Conservation (phyloP, 2,888 invertebrate species). For the Drepana falcataria region DNA sequence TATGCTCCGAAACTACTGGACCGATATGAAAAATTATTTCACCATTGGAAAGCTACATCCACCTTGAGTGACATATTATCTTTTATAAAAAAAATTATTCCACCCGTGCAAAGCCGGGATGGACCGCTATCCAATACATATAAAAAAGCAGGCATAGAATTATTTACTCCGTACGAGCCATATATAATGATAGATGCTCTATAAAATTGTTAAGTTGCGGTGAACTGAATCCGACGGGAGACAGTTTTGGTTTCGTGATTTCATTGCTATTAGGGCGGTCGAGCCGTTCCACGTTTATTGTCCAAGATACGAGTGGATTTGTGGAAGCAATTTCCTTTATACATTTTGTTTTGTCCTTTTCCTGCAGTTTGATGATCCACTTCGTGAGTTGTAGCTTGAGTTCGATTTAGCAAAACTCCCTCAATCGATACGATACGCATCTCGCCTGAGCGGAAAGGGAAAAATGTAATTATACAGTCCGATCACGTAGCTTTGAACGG, state of each 20-base stretch:
- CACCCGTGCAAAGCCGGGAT: too few relatives aligned
- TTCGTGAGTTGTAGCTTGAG: constrained; percentile 67
- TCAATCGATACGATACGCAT: constrained; percentile 68
- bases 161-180: not conserved
- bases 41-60: too few relatives aligned
- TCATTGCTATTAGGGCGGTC: constrained; percentile 77
- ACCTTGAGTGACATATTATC: too few relatives aligned
- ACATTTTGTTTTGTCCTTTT: constrained; percentile 79
- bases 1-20: too few relatives aligned
- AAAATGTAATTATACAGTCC: constrained; percentile 66
- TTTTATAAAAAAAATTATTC: too few relatives aligned
- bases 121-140: too few relatives aligned
- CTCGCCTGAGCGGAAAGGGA: constrained; percentile 48
- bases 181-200: constrained; percentile 32
- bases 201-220: constrained; percentile 53
- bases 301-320: constrained; percentile 78
- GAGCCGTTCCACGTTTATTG: constrained; percentile 74
- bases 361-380: constrained; percentile 75
- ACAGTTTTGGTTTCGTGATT: constrained; percentile 78
- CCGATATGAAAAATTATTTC: too few relatives aligned
- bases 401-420: constrained; percentile 70
- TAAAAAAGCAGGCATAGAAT: too few relatives aligned
- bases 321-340: constrained; percentile 79
- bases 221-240: constrained; percentile 53
- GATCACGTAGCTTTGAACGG: constrained; percentile 65